These are phyloP conservation scores for Megaustenia siamemsis DNA, from an alignment of 2,888 invertebrate species.

Conservation along the genomic window DNA sequence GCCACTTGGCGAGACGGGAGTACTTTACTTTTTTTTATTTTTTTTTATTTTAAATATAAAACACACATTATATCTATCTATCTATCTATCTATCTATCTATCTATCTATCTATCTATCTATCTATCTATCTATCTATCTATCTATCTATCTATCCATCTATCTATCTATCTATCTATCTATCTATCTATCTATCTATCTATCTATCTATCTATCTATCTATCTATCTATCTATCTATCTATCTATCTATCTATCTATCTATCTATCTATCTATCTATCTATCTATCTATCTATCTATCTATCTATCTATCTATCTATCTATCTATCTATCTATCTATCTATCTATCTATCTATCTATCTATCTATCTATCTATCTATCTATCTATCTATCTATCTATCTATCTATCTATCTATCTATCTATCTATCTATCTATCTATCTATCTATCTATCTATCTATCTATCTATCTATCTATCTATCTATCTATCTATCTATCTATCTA, in stretches of 20 bases:
- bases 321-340: background rate
- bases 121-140: too few relatives aligned
- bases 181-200: background rate
- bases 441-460: slow-evolving; percentile 30
- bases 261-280: background rate
- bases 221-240: background rate
- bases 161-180: too few relatives aligned
- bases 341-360: background rate
- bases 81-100: too few relatives aligned
- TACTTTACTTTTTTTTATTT: too few relatives aligned
- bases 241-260: background rate
- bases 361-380: background rate
- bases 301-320: background rate
- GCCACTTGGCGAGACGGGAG: too few relatives aligned
- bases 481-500: background rate
- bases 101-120: too few relatives aligned
- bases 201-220: background rate
- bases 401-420: slow-evolving; percentile 21
- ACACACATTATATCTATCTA: too few relatives aligned
- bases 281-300: background rate
- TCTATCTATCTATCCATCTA: too few relatives aligned
- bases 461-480: background rate
- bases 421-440: slow-evolving; percentile 27
- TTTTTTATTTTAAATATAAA: too few relatives aligned
- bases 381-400: slow-evolving; percentile 6